These are phyloP conservation scores for Scomber colias DNA, from an alignment of 2,113 vertebrate genomes.

Conservation along the genomic window DNA sequence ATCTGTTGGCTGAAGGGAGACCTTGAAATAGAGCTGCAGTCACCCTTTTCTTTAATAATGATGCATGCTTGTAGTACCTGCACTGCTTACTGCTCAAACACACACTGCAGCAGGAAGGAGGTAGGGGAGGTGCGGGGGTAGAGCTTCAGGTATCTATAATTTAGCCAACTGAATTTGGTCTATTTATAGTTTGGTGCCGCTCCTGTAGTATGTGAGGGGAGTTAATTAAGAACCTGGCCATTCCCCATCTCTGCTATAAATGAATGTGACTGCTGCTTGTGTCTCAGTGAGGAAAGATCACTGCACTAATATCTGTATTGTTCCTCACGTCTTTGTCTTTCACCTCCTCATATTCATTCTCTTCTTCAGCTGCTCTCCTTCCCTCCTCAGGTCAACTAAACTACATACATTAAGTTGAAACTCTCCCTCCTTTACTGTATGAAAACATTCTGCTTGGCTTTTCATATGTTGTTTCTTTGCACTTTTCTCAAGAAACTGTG, in stretches of 20 bases:
- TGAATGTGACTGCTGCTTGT: not conserved
- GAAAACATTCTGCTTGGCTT: not conserved
- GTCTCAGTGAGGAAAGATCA: too few relatives aligned
- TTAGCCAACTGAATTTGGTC: conserved; percentile 6
- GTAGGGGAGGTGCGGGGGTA: too few relatives aligned
- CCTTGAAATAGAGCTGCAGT: too few relatives aligned
- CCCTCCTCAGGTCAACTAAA: not conserved
- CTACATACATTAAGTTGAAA: not conserved
- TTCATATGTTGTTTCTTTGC: not conserved
- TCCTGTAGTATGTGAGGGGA: conserved; percentile 15
- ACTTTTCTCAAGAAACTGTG: not conserved
- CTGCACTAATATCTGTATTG: too few relatives aligned
- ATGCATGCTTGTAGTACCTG: not conserved
- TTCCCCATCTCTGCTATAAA: conserved; percentile 19
- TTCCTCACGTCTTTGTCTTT: too few relatives aligned
- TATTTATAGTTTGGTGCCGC: conserved; percentile 38
- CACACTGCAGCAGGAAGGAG: too few relatives aligned
- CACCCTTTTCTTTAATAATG: too few relatives aligned
- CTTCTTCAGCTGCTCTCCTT: not conserved
- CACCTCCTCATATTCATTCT: too few relatives aligned
- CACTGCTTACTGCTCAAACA: not conserved
- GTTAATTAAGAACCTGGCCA: conserved; percentile 40
- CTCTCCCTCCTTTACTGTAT: not conserved
- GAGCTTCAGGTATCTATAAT: too few relatives aligned
- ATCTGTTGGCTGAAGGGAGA: not conserved